Evolutionary conservation across 1,140 invertebrate genomes (phyloP).

Genomic region (Nebria ingens): DNA sequence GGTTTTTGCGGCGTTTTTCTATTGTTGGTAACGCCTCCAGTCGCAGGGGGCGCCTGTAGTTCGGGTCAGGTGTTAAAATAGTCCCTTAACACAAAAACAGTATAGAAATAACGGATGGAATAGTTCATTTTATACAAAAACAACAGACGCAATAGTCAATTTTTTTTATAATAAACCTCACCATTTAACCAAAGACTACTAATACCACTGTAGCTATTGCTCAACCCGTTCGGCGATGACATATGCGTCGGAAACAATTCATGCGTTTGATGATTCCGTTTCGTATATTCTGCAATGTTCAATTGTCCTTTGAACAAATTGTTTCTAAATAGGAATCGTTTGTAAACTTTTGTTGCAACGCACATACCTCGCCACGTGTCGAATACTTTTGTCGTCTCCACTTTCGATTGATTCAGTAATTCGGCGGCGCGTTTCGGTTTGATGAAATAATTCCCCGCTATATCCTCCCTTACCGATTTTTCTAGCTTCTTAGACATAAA

Average conservation of each 20-base stretch:
- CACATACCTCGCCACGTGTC: constrained; percentile 41
- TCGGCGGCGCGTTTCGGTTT: constrained; percentile 53
- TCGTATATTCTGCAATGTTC: constrained; percentile 29
- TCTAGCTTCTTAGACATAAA: constrained; percentile 41
- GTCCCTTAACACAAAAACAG: constrained; percentile 13
- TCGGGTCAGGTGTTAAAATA: constrained; percentile 15
- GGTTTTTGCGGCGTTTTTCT: constrained; percentile 17
- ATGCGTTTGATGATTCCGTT: constrained; percentile 21
- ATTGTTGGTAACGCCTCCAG: constrained; percentile 30
- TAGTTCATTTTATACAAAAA: too few species aligned
- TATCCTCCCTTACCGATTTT: constrained; percentile 46
- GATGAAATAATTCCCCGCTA: constrained; percentile 57
- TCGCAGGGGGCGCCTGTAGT: constrained; percentile 23
- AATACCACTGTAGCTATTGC: constrained; percentile 9
- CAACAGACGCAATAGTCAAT: background rate
- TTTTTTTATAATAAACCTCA: too few species aligned
- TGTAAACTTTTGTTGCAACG: background rate
- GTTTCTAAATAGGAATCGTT: constrained; percentile 4
- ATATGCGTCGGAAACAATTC: constrained; percentile 15
- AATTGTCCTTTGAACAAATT: constrained; percentile 14
- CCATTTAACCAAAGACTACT: constrained; percentile 21
- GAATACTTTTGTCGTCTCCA: constrained; percentile 37
- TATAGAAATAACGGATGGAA: background rate
- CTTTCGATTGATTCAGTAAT: constrained; percentile 39
- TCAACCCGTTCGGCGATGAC: constrained; percentile 10